Evolutionary conservation across 2,888 invertebrate genomes (phyloP), one percentile per base, ranked within the genome.

Genomic region (Lithophane ornitopus): DNA sequence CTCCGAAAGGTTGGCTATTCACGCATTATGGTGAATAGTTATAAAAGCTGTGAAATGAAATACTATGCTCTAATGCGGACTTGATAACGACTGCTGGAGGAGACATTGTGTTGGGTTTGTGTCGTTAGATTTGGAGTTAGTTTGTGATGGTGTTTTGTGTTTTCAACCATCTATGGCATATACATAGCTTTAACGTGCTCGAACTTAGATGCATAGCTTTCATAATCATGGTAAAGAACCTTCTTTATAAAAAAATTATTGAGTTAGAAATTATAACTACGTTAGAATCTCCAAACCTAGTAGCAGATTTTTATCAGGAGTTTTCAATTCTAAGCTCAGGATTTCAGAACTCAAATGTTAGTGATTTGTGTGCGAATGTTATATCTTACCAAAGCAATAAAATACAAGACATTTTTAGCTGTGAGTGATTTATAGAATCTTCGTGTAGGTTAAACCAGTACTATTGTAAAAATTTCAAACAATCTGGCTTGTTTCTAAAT

Each of bases 1-100:
- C 89, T 86, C 89, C 84, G 86, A 90, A 93, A 93, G 92, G 93
- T 92, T 92, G 89, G 90, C 91, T 91, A 92, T 89, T 89, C 88
- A 90, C 89, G 89, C 91, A 91, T 92, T 93, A 92, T 85, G 85
- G 84, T 80, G 89, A 88, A 90, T 91, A 92, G 92, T 92, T 92
- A 88, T 89, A 88, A 90, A 80, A 89, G 89, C 88, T 88, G 82
- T 81, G 82, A 85, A 90, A 91, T 91, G 86, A 88, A 91, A 89
- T 85, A 88, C 86, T 86, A 86, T 84, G 81, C 62, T 78, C 71
- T 78, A 85, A 85, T 80, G 84, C 70, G 74, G 58, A 74, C 63
- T 80, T 86, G 85, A 85, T 80, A 83, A 77, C 54, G 59, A 34
- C 34, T 72, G 46, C 70, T 70, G 70, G 46, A 74, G 56, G 9